Conservation (phyloP, 2,888 invertebrate genomes). For the Amphipoea oculea region DNA sequence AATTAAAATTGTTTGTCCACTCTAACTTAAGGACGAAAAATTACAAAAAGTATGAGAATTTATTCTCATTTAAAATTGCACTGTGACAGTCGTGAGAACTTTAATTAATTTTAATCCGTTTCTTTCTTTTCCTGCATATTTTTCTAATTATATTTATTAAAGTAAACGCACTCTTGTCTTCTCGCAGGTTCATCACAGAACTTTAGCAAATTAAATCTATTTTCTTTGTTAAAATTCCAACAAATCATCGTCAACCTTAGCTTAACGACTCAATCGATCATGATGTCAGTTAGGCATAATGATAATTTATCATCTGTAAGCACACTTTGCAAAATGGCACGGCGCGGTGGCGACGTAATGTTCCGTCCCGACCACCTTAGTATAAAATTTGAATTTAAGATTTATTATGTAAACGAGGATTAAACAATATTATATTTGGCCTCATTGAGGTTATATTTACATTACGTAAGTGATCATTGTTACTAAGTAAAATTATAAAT, state of each 20-base stretch:
- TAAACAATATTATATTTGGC: conserved; percentile 57
- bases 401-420: conserved; percentile 61
- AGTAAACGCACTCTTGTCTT: not conserved
- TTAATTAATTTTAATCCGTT: conserved; percentile 71
- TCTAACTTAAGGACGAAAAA: conserved; percentile 42
- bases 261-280: conserved; percentile 78
- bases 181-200: not conserved
- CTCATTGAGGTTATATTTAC: conserved; percentile 55
- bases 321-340: conserved; percentile 73
- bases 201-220: conserved; percentile 42
- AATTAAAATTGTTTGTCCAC: conserved; percentile 60
- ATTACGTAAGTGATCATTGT: conserved; percentile 37
- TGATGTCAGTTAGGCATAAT: conserved; percentile 75
- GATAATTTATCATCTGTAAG: conserved; percentile 80
- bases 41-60: conserved; percentile 58
- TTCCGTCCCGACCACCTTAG: conserved; percentile 64
- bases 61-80: conserved; percentile 63
- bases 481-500: conserved; percentile 43
- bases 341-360: conserved; percentile 68
- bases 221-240: conserved; percentile 49
- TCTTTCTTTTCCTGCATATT: conserved; percentile 50
- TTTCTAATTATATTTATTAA: conserved; percentile 7
- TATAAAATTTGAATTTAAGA: conserved; percentile 70
- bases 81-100: conserved; percentile 54
- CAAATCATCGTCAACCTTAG: conserved; percentile 67